phyloP scores from a whole-genome alignment of 2,888 invertebrate genomes.

The Idaea dimidiata region DNA sequence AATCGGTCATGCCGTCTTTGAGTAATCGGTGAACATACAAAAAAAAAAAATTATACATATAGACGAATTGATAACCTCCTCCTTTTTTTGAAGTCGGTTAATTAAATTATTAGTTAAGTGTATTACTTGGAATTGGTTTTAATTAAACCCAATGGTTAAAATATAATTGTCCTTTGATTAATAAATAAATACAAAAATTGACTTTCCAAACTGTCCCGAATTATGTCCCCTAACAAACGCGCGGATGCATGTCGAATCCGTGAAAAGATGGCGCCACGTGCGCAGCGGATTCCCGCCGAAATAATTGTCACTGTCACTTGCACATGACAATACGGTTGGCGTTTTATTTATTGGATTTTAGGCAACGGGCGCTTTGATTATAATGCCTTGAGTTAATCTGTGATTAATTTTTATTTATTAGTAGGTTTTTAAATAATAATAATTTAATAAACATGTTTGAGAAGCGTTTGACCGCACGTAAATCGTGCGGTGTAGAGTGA shows the following conservation, averaged over 20 bases:
- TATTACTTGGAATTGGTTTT: too few relatives aligned
- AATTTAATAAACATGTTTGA: neutral
- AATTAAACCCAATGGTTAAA: too few relatives aligned
- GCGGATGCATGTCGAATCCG: constrained; percentile 44
- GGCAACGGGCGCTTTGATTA: constrained; percentile 18
- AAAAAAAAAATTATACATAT: too few relatives aligned
- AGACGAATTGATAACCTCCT: too few relatives aligned
- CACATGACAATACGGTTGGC: constrained; percentile 26
- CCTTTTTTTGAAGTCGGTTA: too few relatives aligned
- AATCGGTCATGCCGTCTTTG: too few relatives aligned
- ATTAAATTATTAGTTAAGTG: too few relatives aligned
- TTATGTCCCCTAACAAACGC: neutral
- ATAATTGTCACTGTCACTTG: constrained; percentile 57
- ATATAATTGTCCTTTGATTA: too few relatives aligned
- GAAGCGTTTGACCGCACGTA: neutral
- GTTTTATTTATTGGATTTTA: constrained; percentile 39
- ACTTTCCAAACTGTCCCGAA: neutral
- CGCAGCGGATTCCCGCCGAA: constrained; percentile 48
- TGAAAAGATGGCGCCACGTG: constrained; percentile 70
- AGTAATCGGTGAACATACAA: too few relatives aligned
- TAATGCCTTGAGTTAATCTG: constrained; percentile 3
- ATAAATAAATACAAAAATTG: too few relatives aligned
- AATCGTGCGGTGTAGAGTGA: too few relatives aligned
- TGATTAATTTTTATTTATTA: neutral
- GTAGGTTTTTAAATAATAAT: neutral